Conservation (phyloP, 2,797 vertebrate species). For the Siniperca undulata region DNA sequence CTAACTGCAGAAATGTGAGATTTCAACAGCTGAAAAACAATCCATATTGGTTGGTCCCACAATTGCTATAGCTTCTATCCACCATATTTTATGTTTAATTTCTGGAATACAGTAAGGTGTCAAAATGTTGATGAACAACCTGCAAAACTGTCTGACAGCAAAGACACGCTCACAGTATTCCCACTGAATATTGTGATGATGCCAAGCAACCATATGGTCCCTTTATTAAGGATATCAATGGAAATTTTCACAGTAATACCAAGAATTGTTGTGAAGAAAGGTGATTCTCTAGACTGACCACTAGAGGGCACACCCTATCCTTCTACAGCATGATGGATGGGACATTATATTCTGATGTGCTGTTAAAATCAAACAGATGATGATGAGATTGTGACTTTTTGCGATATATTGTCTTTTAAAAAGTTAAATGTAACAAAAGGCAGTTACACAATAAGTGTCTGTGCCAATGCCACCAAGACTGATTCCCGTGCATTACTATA, state of each 20-base stretch:
- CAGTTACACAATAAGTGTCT: not conserved
- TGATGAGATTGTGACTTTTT: not conserved
- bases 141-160: not conserved
- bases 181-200: not conserved
- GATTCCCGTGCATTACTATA: not conserved
- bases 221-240: not conserved
- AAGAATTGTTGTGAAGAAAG: not conserved
- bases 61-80: no score
- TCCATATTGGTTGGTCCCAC: no score
- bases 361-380: not conserved
- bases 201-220: not conserved
- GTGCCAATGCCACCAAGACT: not conserved
- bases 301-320: constrained; percentile 41
- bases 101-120: not conserved
- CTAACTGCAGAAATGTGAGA: not conserved
- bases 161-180: not conserved
- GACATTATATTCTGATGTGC: not conserved
- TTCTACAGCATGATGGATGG: not conserved
- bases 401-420: not conserved
- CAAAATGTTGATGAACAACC: not conserved
- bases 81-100: not conserved
- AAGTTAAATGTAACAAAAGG: not conserved
- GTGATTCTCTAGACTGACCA: constrained; percentile 32
- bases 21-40: not conserved
- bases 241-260: not conserved